Evolutionary conservation across 2,888 invertebrate genomes (phyloP), one percentile per base, ranked within the genome.

Genomic region (Byasa hedistus): DNA sequence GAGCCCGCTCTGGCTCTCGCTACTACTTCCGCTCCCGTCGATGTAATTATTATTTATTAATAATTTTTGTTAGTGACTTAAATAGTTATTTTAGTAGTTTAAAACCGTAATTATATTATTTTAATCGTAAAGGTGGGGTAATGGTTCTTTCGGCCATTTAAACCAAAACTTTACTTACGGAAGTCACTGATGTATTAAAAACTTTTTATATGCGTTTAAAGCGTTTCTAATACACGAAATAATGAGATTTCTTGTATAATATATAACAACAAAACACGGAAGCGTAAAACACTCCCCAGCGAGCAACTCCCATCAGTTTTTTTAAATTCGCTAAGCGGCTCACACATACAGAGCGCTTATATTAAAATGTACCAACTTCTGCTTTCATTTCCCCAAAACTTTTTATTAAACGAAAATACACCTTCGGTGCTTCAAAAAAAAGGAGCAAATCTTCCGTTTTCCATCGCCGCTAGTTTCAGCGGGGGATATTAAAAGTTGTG

Each of bases 401-500:
- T n/a, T 44, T 52, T 57, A 52, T 54, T 67, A 63, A 57, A 63
- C 67, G 48, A 74, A 72, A 69, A 69, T 66, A 65, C 51, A 69
- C 69, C 67, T 69, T 73, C 22, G 4, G 1, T 10, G 19, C 60
- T 22, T 65, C 52, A 57, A 69, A 32, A 70, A 68, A 69, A 70
- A 70, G 66, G 69, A 71, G 66, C 69, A 64, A 68, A 67, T 72
- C 65, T 73, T 68, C 61, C 65, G 55, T 70, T 69, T 63, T 66
- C 63, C 62, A 48, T 68, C 64, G 61, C 61, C 63, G 68, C 66
- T 66, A 72, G 73, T 71, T 71, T 63, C 71, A 69, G 64, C 67
- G 24, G 68, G 70, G 79, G 82, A 85, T 86, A 89, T 89, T 88
- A 87, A 87, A 89, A 89, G 86, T 89, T 87, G 79, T 70, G 82